Evolutionary conservation across 2,888 invertebrate genomes (phyloP), one percentile per base, ranked within the genome.

Genomic region (Petrophora chlorosata): DNA sequence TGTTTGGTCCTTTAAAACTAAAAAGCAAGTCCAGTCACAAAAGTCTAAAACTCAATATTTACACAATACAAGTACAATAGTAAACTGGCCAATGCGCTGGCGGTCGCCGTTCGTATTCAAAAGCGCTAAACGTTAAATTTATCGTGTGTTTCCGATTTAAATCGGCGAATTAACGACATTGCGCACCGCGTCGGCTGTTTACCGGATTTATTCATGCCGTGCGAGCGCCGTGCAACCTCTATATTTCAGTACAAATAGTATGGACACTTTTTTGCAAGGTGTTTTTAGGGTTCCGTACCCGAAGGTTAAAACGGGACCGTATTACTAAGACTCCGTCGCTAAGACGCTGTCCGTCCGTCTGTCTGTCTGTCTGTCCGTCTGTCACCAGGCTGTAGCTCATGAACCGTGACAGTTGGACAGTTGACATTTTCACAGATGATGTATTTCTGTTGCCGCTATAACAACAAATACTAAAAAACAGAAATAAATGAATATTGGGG

Each of bases 91-190:
- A 71, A 75, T 72, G 71, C 59, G 59, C 29, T 41, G 55, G 64
- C 48, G 67, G 66, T 65, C 54, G 65, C 61, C 73, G 70, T 80
- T 76, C 73, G 80, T 75, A 81, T 80, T 75, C 77, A 80, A 79
- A 82, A 80, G 77, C 81, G 79, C 73, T 81, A 82, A 84, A 79
- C 73, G 81, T 70, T 63, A 67, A 84, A 87, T 86, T 84, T 84
- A 87, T 86, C 79, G 85, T 84, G 76, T 81, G 84, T 82, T 85
- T 83, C 82, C 85, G 85, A 87, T 86, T 85, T 81, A 82, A 87
- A 86, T 85, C 84, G 83, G 67, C 82, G 78, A 83, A 87, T 87
- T 85, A 87, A 86, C 86, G 82, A 78, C 81, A 74, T 74, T 71
- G 79, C 73, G 64, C 53, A 40, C 26, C 42, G 62, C 65, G 68